Conservation (phyloP, 2,113 vertebrate genomes). For the Danionella cerebrum region DNA sequence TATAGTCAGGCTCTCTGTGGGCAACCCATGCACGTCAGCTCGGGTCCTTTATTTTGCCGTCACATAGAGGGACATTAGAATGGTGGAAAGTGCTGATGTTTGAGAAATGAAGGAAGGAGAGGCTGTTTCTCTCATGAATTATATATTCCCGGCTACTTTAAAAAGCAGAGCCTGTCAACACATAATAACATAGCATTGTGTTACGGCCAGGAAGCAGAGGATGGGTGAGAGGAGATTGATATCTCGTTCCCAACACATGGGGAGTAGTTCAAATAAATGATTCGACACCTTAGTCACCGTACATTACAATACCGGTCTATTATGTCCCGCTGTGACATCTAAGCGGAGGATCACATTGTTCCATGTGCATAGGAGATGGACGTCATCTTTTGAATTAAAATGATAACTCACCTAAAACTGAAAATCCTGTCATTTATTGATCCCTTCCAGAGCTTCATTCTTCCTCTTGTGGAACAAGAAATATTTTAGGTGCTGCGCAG, state of each 20-base stretch:
- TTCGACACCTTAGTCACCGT: conserved; percentile 1
- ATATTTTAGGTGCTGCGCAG: not conserved
- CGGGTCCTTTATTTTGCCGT: conserved; percentile 35
- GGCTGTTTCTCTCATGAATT: conserved; percentile 60
- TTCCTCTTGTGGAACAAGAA: not conserved
- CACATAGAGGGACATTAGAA: conserved; percentile 51
- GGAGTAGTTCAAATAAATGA: conserved; percentile 23
- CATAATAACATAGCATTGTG: conserved; percentile 50
- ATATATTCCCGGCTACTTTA: conserved; percentile 62
- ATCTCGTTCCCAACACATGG: not conserved
- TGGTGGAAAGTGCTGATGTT: conserved; percentile 63
- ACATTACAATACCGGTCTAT: conserved; percentile 9
- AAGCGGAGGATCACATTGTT: not conserved
- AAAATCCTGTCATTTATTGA: not conserved
- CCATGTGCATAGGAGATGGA: not conserved
- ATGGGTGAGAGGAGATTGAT: not conserved
- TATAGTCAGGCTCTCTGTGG: conserved; percentile 19
- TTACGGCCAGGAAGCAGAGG: conserved; percentile 31
- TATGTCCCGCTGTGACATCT: not conserved
- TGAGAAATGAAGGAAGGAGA: conserved; percentile 52
- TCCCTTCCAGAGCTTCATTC: too few relatives aligned
- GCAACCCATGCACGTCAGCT: conserved; percentile 31
- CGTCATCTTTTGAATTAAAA: not conserved
- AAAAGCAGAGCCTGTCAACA: conserved; percentile 58
- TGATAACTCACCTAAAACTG: not conserved